Percentiles rank a stretch among this genome's conserved stretches.
Conservation (phyloP, 2,113 vertebrate species). For the Ictidomys tridecemlineatus region DNA sequence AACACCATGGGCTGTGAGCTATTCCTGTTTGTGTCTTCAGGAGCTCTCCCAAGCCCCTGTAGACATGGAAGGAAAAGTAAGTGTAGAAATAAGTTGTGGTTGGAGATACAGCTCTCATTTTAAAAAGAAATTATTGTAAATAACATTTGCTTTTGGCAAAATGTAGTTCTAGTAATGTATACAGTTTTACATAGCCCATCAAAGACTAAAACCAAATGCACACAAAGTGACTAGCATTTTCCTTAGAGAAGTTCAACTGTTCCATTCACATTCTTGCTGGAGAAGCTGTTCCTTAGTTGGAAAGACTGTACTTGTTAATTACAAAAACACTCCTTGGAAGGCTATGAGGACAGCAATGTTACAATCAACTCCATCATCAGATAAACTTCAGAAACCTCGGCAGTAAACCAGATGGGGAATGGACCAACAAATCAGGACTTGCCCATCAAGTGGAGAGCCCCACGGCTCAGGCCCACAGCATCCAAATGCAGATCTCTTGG, state of each 20-base stretch:
- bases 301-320: neutral
- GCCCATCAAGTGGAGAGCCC: neutral
- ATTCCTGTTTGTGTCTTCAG: neutral
- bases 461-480: neutral
- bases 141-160: neutral
- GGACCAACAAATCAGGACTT: neutral
- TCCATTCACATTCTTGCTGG: neutral
- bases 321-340: neutral
- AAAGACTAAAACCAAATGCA: neutral
- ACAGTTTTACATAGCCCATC: neutral
- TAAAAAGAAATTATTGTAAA: constrained; percentile 4
- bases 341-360: neutral
- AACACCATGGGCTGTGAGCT: neutral
- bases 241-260: neutral
- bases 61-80: neutral
- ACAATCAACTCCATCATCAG: neutral
- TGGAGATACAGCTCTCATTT: neutral
- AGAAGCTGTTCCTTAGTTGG: neutral
- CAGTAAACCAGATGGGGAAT: neutral
- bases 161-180: neutral
- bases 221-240: neutral
- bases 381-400: neutral
- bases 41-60: neutral
- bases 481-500: neutral
- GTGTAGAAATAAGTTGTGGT: neutral